Evolutionary conservation across 2,888 invertebrate species (phyloP), one percentile per base, ranked within the genome.

Genomic region (Cylindroiulus punctatus): DNA sequence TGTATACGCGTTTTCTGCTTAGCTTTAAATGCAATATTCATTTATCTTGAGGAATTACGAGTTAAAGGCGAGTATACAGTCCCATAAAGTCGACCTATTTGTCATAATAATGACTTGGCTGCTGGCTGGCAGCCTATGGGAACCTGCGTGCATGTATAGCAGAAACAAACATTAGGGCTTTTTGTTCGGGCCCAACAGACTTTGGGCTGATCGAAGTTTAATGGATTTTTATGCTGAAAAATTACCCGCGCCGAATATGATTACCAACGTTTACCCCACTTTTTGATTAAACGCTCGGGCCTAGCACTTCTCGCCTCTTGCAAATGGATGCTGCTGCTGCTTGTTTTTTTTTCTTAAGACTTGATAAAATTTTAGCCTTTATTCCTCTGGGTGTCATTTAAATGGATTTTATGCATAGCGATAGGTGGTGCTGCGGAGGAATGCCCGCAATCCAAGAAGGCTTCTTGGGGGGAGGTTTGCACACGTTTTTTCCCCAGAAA

Each of bases 151-250:
- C n/a, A n/a, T n/a, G 7, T 7, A 57, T 26, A 12, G 22, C 22
- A 22, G 10, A 65, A 76, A 76, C 76, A 76, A 76, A 76, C 76
- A 76, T 76, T 76, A 76, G 76, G 76, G 52, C 52, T 52, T 52
- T 52, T 52, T n/a, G n/a, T 0, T 19, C 19, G 52, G 52, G 12
- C 76, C 76, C 14, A 76, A 76, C 32, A 76, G 3, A 76, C 30
- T 40, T 26, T 83, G 3, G 83, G 19, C 12, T 36, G 83, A 83
- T 83, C 83, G 83, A 44, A 40, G 36, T 44, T 83, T 83, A 83
- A 83, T 83, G 83, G 83, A 83, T 83, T 83, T 83, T 40, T 40
- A 83, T 42, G 83, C 44, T 83, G 83, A 83, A 83, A 83, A 83
- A 83, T 83, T 83, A 44, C 83, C n/a, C 22, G n/a, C 44, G 40